Evolutionary conservation across 2,888 invertebrate genomes (phyloP), one percentile per base, ranked within the genome.

Genomic region (Megalurothrips usitatus): DNA sequence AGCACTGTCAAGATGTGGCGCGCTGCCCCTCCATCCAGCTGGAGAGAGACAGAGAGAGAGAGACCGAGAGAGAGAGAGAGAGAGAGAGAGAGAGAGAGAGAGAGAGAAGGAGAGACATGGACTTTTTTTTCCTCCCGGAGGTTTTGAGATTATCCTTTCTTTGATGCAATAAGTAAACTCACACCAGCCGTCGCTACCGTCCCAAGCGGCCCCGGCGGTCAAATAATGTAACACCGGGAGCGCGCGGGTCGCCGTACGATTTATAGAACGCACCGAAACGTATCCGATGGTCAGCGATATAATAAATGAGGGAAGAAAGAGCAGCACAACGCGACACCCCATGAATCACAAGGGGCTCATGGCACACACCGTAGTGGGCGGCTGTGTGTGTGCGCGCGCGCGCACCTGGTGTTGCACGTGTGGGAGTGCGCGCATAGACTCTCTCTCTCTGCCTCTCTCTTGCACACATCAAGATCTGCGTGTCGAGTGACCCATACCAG

Each of bases 1-100:
- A 58, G 58, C 17, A 58, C 58, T 58, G 58, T 58, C 58, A 58
- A 58, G 58, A 58, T 58, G 58, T 58, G 58, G 58, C 58, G 58
- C 58, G 58, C 58, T 19, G 17, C 58, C 34, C 34, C 34, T 43
- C 34, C 34, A 43, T 43, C 34, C 34, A 43, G 3, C 34, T 43
- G 34, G 34, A 43, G 34, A 43, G 58, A 43, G 34, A 43, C 3
- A 43, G 34, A 43, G 34, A 43, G 34, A 43, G 34, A 43, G 34
- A 43, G 34, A 43, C 3, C 2, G 34, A 43, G 34, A 43, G 34
- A 43, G 34, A 43, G 34, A 4, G 34, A 43, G 34, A 43, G 34
- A 43, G 34, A 43, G 34, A 43, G 34, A 43, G 34, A 6, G 34
- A 43, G 34, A 43, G 34, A 43, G 34, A 43, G 34, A 43, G 34